Base-by-base conservation (phyloP, 2,888 invertebrate species). In the Tetheella fluctuosa region DNA sequence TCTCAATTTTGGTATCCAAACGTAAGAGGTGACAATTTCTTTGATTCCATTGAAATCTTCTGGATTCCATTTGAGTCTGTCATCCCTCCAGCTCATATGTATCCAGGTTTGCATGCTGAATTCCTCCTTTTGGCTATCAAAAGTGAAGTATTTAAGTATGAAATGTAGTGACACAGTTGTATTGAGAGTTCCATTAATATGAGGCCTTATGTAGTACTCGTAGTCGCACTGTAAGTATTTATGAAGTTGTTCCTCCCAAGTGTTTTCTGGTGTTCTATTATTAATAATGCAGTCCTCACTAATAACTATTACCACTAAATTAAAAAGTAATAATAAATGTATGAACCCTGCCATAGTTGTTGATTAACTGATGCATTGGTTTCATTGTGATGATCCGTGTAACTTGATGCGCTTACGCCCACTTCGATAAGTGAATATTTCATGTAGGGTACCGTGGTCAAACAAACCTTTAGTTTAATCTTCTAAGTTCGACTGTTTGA, bases 31-130 rank as follows among this genome's bases (percentile, higher is more conserved):
- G 0, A 42, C 0, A 2, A 75, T 67, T 2, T 61, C 39, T 0
- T 69, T 42, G 0, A 84, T 52, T 0, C 76, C 80, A 20, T 67
- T 71, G 57, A 77, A 81, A 37, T 79, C 69, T 1, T 59, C 62
- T 0, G 74, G 73, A 20, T 84, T 68, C 85, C 85, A 85, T 58
- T 64, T 67, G 3, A 83, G 63, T 15, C 82, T 69, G 0, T 69
- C 58, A n/a, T 85, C 81, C 0, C 15, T 52, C 81, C 82, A 85
- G 0, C 30, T 2, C 0, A 80, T 6, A 0, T 48, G 28, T 17
- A 71, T 64, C 76, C 71, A 71, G 1, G 61, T 70, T 15, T 69
- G 61, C 0, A 77, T 59, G 0, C 63, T 57, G 20, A 89, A 77
- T 0, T 67, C 34, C 52, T 79, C 76, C 23, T 74, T 65, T 0